These are phyloP conservation scores for Tachysurus fulvidraco DNA, from an alignment of 2,113 vertebrate genomes.

Conservation along the genomic window DNA sequence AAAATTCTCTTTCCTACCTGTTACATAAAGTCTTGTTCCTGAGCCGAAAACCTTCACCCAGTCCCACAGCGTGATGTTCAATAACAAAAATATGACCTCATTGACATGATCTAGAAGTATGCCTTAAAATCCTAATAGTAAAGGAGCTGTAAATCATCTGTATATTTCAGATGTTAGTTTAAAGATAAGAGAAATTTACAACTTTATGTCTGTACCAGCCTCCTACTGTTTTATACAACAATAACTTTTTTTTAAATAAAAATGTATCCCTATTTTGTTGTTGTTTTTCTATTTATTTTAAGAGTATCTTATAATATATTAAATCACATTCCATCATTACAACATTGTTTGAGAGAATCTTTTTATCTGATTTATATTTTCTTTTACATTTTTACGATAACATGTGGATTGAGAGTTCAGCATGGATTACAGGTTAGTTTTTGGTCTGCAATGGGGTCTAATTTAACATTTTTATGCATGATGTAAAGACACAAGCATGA, in stretches of 20 bases:
- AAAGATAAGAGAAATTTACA: neutral
- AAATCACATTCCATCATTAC: neutral
- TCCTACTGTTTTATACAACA: neutral
- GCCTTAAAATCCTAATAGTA: neutral
- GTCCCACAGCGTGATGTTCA: conserved; percentile 32
- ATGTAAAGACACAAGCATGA: too few relatives aligned
- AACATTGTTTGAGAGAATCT: neutral
- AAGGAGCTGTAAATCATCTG: neutral
- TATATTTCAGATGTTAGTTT: neutral
- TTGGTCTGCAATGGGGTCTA: too few relatives aligned
- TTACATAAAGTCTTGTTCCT: conserved; percentile 44
- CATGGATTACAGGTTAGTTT: too few relatives aligned
- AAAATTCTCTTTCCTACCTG: conserved; percentile 32
- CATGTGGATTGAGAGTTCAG: neutral
- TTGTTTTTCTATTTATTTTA: neutral
- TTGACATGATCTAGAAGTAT: neutral
- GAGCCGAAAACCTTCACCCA: conserved; percentile 35
- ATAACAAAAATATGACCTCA: conserved; percentile 5
- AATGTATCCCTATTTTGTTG: neutral
- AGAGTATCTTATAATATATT: neutral
- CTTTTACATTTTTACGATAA: neutral
- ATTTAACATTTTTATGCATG: too few relatives aligned
- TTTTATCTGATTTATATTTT: neutral
- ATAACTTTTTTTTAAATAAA: neutral
- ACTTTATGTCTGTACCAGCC: neutral